Evolutionary conservation across 2,113 vertebrate species (phyloP), one percentile per base, ranked within the genome.

Genomic region (Aspiorhynchus laticeps): DNA sequence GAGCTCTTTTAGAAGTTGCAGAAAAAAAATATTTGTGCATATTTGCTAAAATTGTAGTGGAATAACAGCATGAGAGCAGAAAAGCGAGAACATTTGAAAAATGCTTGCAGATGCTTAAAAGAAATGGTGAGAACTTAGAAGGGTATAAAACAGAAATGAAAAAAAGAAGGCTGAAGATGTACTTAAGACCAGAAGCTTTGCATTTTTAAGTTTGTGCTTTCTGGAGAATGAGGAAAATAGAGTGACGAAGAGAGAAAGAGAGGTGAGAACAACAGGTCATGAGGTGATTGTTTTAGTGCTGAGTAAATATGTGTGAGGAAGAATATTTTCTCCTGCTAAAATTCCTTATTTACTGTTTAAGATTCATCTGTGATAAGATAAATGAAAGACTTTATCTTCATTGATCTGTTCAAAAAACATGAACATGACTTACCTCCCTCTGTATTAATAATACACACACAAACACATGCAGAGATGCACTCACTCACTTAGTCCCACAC

Each of bases 371-470:
- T 74, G 83, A 74, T 84, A 41, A 59, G 48, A 74, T 41, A 74
- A 36, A 84, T 74, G 48, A 74, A 84, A 56, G 31, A 59, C 33
- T 74, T 83, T 84, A 74, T 74, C 48, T 75, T 75, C 48, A 84
- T 56, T 59, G 48, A 74, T 84, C 48, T 53, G 46, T 38, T 84
- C 12, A 53, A 84, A 73, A 84, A 53, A 84, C 43, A 84, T 36
- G 67, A 73, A 56, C 82, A 59, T 75, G 83, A 38, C 65, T 83
- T 71, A 9, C 43, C 71, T 31, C 43, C 43, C 28, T 73, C 65
- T 53, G 81, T 73, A 51, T 83, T 71, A 84, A 59, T 56, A 74
- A 59, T 41, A 76, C 86, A 59, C 63, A 56, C 48, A 71, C 43
- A 79, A 28, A 56, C 33, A 86, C 38, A 41, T 10, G 38, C 36